Base-by-base conservation (phyloP, 2,797 vertebrate species). In the Tamandua tetradactyla region DNA sequence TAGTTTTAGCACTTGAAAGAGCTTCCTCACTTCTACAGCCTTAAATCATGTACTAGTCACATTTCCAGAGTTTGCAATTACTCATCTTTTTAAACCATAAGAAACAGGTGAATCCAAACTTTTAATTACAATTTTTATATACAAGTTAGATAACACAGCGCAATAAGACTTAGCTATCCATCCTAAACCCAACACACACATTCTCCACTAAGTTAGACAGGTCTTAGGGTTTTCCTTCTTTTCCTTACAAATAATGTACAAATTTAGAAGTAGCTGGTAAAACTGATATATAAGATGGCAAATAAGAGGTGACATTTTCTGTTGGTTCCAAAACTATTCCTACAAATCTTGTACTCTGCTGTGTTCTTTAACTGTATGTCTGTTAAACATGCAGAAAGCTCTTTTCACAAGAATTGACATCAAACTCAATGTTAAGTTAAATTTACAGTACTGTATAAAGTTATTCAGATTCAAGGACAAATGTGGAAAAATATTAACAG, bases 71-170 rank as follows among this genome's bases (percentile, higher is more conserved):
- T 97, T 66, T 98, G 82, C 55, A 71, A 86, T 95, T 95, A 97
- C 96, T 95, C 91, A 90, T 97, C 95, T 87, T 96, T 97, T 97
- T 97, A 96, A 98, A 98, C 98, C 93, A 96, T 97, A 93, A 98
- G 97, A 98, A 98, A 98, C 97, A 97, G 97, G 96, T 98, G 98
- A 98, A 98, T 98, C 97, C 98, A 97, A 98, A 98, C 80, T 97
- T 98, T 97, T 98, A 94, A 94, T 98, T 97, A 98, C 98, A 98
- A 90, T 97, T 97, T 98, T 94, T 98, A 98, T 98, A 97, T 98
- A 98, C 98, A 98, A 98, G 96, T 98, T 97, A 98, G 98, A 95
- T 97, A 98, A 98, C 98, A 98, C 97, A 98, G 98, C 97, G 97
- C 97, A 97, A 91, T 92, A 97, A 98, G 97, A 97, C 97, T 97